Evolutionary conservation across 2,113 vertebrate species (phyloP).

Genomic region (Platysteira castanea): DNA sequence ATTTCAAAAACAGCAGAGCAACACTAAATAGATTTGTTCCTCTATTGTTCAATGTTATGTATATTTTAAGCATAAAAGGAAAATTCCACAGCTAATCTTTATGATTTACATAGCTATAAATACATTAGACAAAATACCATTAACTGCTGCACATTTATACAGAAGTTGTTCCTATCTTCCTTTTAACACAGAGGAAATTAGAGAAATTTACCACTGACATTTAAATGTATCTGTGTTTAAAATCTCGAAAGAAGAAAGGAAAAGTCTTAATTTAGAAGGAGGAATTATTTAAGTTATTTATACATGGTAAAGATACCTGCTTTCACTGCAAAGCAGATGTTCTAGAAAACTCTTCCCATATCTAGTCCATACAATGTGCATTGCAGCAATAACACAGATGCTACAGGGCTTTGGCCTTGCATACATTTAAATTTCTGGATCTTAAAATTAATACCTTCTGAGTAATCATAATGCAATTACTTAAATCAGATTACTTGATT

Average conservation of each 20-base stretch:
- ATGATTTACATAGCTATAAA: background rate
- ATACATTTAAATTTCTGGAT: background rate
- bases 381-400: background rate
- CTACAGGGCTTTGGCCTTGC: background rate
- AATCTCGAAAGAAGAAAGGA: background rate
- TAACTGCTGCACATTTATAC: background rate
- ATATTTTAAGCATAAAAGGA: background rate
- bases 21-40: background rate
- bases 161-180: background rate
- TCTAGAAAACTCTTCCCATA: background rate
- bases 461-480: conserved; percentile 15
- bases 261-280: background rate
- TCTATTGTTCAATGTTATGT: background rate
- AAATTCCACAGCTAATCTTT: background rate
- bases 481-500: conserved; percentile 35
- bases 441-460: background rate
- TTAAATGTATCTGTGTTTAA: background rate
- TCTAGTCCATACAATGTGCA: background rate
- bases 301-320: background rate
- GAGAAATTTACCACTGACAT: background rate
- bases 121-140: background rate
- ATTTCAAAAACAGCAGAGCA: background rate
- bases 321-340: background rate
- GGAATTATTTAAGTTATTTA: background rate
- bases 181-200: background rate